Evolutionary conservation across 2,888 invertebrate species (phyloP), one percentile per base, ranked within the genome.

Genomic region (Eupithecia insigniata): DNA sequence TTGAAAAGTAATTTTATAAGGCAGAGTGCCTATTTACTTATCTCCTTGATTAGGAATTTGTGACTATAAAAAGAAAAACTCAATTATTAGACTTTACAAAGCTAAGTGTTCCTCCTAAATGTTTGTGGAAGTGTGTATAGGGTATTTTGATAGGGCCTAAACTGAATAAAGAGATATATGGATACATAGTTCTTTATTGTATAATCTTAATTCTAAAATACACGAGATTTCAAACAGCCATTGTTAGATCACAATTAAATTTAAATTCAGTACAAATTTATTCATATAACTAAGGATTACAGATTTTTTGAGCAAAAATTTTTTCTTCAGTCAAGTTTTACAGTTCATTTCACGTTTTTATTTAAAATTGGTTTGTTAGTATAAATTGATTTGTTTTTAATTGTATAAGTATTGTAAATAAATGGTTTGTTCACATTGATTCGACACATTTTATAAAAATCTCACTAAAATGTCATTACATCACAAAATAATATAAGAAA

Each of bases 101-200:
- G n/a, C 7, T 18, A n/a, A 1, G 14, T 64, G n/a, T 39, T 34
- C 36, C 64, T 64, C 55, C 55, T 26, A 26, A 51, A 36, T 39
- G 22, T 36, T 7, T 36, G 22, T 64, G 36, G 1, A 10, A 32
- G n/a, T 32, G 34, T 32, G 6, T 66, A 34, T 67, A 65, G 74
- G 69, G 71, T 70, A 36, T 36, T 64, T 70, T 55, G 36, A 61
- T 72, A 79, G 79, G 79, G 78, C 79, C 79, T 78, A 78, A 78
- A 76, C 73, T 73, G 78, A 79, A 79, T 79, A 79, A 79, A 79
- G 78, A 78, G 78, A 79, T 78, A 74, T 65, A 77, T 76, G 72
- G 72, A 77, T 76, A 79, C 74, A 77, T 71, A 78, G 36, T 51
- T 76, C 74, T 79, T 79, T 79, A 79, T 79, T 79, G 66, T 69